A percentile compares a stretch with the other conserved stretches of the same genome.
phyloP scores from a whole-genome alignment of 2,888 invertebrate species.

The Plagiodera versicolora region DNA sequence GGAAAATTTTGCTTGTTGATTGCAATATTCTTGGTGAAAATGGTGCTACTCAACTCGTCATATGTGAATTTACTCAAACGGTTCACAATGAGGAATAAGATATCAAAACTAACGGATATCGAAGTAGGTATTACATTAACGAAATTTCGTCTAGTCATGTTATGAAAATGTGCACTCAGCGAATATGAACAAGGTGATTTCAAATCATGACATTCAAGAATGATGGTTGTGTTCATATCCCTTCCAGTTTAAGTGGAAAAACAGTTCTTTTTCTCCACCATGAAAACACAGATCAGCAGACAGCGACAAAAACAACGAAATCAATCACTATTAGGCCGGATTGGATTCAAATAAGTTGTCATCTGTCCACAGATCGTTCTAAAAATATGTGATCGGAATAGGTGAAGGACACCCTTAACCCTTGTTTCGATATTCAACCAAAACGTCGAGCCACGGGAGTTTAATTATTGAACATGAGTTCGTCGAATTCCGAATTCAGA shows the following conservation, averaged over 20 bases:
- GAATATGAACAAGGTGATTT: constrained; percentile 37
- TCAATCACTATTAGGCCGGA: not conserved
- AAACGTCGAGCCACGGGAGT: not conserved
- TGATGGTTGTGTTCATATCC: constrained; percentile 32
- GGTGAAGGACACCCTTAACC: not conserved
- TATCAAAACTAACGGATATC: constrained; percentile 26
- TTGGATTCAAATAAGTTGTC: not conserved
- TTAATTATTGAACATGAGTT: constrained; percentile 37
- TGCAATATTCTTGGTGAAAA: too few relatives aligned
- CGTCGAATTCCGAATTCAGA: constrained; percentile 35
- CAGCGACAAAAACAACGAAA: not conserved
- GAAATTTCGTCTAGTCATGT: constrained; percentile 40
- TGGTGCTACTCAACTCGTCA: not conserved
- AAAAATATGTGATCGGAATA: not conserved
- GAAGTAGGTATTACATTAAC: constrained; percentile 37
- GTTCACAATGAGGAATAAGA: constrained; percentile 3
- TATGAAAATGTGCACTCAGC: constrained; percentile 42
- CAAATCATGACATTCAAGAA: constrained; percentile 40
- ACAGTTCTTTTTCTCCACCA: not conserved
- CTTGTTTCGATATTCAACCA: not conserved
- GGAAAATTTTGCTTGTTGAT: too few relatives aligned
- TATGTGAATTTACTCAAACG: not conserved
- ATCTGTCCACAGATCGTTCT: too few relatives aligned
- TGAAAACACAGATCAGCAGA: not conserved
- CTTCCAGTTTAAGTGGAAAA: not conserved